These are phyloP conservation scores for Altica lythri DNA, from an alignment of 2,888 invertebrate species.

Conservation along the genomic window DNA sequence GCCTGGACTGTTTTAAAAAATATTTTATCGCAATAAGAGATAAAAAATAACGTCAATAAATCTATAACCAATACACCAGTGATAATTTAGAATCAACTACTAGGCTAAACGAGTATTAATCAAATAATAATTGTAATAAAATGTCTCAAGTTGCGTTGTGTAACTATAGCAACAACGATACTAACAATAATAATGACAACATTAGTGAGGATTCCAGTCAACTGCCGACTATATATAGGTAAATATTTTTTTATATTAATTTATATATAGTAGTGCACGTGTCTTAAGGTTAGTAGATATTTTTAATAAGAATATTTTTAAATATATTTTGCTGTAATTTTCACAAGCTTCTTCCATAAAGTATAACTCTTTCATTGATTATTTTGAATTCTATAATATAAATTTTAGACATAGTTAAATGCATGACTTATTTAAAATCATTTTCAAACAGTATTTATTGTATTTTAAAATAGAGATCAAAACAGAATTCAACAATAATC, in stretches of 20 bases:
- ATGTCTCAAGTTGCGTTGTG: slow-evolving; percentile 79
- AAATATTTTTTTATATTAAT: slow-evolving; percentile 49
- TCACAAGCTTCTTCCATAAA: too few species aligned
- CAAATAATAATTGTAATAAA: slow-evolving; percentile 45
- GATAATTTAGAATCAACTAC: slow-evolving; percentile 16
- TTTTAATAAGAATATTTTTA: not conserved
- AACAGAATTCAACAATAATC: too few species aligned
- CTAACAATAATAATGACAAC: slow-evolving; percentile 77
- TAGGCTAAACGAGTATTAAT: slow-evolving; percentile 19
- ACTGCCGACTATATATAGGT: slow-evolving; percentile 89
- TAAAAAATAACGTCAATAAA: slow-evolving; percentile 31
- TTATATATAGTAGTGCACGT: slow-evolving; percentile 13
- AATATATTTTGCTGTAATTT: too few species aligned
- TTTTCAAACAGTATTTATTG: too few species aligned
- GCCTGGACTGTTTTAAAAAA: slow-evolving; percentile 37
- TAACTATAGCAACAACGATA: slow-evolving; percentile 64
- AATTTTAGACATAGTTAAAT: too few species aligned
- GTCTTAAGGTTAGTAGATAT: slow-evolving; percentile 6
- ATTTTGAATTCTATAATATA: too few species aligned
- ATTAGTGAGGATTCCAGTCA: slow-evolving; percentile 85
- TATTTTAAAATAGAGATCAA: too few species aligned
- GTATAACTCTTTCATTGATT: too few species aligned
- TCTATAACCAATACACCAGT: slow-evolving; percentile 22
- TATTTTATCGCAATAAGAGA: slow-evolving; percentile 25
- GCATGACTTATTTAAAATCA: too few species aligned